Base-by-base conservation (phyloP, 2,888 invertebrate genomes). In the Girardia tigrina region DNA sequence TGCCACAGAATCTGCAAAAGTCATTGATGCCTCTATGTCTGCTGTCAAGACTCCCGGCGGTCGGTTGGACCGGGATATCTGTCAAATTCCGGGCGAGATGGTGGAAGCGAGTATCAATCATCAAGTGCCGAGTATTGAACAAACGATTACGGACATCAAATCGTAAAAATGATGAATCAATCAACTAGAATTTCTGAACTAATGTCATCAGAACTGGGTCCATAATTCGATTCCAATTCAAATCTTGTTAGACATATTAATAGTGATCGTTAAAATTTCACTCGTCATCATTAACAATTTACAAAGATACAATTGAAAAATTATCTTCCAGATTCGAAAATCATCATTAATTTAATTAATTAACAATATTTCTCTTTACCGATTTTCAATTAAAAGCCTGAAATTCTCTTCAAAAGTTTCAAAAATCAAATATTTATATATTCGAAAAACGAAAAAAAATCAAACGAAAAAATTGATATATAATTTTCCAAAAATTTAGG, bases 1-100 rank as follows among this genome's bases (percentile, higher is more conserved):
- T 56, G 56, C 56, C 4, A 12, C 4, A n/a, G n/a, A 56, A 56
- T 56, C 56, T 56, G 56, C 56, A 56, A 56, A 56, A 56, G n/a
- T 56, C 56, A 56, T 56, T 56, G 56, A 56, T 56, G 56, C 56
- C 56, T 56, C 56, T 56, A 56, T 56, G 56, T 56, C 56, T 56
- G 56, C 56, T 56, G 56, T 56, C 56, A 56, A 56, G 56, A 20
- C 56, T 56, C 56, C 56, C 56, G 56, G 56, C 56, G 56, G n/a
- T 56, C 56, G 56, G n/a, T 56, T 56, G 56, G 56, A 56, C 56
- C 23, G 56, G 6, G 56, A 56, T 56, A 56, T 56, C 56, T 56
- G 56, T 56, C 56, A 56, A 56, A 56, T 56, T 20, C 4, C 4
- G n/a, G 56, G 56, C n/a, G 56, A 56, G 56, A 23, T 16, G 56